A percentile compares a stretch with the other conserved stretches of the same genome.
Conservation (phyloP, 2,888 invertebrate genomes). For the Smittia aterrima region DNA sequence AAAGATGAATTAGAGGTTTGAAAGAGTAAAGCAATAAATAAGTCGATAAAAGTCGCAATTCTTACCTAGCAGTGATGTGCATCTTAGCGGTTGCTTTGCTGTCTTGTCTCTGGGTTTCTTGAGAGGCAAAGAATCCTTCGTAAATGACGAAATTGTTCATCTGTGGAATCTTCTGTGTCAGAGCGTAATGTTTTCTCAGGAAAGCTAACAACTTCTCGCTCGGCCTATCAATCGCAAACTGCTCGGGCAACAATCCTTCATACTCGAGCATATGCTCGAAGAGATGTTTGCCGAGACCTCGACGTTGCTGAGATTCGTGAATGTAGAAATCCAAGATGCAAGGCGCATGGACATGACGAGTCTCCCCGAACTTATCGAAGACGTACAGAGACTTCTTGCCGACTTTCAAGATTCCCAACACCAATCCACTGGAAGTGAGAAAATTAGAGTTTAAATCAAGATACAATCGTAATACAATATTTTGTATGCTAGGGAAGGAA, state of each 20-base stretch:
- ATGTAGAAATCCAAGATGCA: constrained; percentile 95
- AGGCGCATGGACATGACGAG: constrained; percentile 76
- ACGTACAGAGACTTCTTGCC: constrained; percentile 88
- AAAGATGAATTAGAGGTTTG: not conserved
- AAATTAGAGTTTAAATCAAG: constrained; percentile 31
- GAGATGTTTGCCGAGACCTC: constrained; percentile 78
- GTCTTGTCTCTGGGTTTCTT: constrained; percentile 43
- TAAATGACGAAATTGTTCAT: constrained; percentile 86
- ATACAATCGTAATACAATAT: constrained; percentile 27
- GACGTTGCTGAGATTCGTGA: constrained; percentile 76
- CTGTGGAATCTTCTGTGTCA: constrained; percentile 67
- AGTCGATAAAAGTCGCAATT: not conserved
- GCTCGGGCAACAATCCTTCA: constrained; percentile 64
- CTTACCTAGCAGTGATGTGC: constrained; percentile 51
- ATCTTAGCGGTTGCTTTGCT: constrained; percentile 42
- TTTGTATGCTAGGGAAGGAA: not conserved
- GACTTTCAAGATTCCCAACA: constrained; percentile 86
- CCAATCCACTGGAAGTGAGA: constrained; percentile 61
- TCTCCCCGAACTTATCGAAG: constrained; percentile 66
- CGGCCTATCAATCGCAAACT: constrained; percentile 89
- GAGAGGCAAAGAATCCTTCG: constrained; percentile 68
- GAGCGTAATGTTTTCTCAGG: constrained; percentile 75
- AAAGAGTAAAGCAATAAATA: not conserved
- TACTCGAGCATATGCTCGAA: constrained; percentile 85
- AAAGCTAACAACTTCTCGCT: constrained; percentile 86